Base-by-base conservation (phyloP, 1,140 invertebrate genomes). In the Himalopsyche phryganea region DNA sequence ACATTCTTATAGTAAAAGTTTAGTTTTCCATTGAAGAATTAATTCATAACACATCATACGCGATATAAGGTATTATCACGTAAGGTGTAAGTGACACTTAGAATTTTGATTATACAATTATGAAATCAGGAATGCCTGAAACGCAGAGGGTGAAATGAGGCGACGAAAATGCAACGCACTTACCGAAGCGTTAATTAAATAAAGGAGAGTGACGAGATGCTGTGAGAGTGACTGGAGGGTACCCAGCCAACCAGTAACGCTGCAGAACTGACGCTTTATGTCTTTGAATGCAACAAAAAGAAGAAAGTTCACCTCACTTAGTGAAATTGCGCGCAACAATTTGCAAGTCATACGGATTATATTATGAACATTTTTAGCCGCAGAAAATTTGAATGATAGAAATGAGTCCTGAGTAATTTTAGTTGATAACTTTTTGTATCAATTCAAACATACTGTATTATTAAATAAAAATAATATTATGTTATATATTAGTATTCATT, bases 281-380 rank as follows among this genome's bases (percentile, higher is more conserved):
- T 58, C 55, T 58, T 58, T 56, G 47, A 23, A 20, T 11, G 23
- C 6, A 9, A 49, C 28, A 48, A 59, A 59, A 52, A 55, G 47
- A 50, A 58, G 47, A 46, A 44, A 13, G 18, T 35, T 35, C 46
- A 38, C 33, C 28, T 38, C 59, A 61, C 59, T 61, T 61, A 55
- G 53, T 49, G 53, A 61, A 57, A 61, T 61, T 61, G 48, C 52
- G 14, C 48, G 52, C 52, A 61, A 52, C 50, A 51, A 59, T 51
- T 59, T 59, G 57, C 57, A 59, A 52, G 57, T 59, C 50, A 59
- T 35, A 52, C 50, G 17, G 20, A 45, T n/a, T 50, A 36, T 46
- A 51, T 50, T 51, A 33, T 19, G 3, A 40, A 40, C 15, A n/a
- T 11, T 40, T 40, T 11, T 13, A 40, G 38, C 3, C 15, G 38